These are phyloP conservation scores for Etheostoma perlongum DNA, from an alignment of 2,797 vertebrate genomes.

Conservation along the genomic window DNA sequence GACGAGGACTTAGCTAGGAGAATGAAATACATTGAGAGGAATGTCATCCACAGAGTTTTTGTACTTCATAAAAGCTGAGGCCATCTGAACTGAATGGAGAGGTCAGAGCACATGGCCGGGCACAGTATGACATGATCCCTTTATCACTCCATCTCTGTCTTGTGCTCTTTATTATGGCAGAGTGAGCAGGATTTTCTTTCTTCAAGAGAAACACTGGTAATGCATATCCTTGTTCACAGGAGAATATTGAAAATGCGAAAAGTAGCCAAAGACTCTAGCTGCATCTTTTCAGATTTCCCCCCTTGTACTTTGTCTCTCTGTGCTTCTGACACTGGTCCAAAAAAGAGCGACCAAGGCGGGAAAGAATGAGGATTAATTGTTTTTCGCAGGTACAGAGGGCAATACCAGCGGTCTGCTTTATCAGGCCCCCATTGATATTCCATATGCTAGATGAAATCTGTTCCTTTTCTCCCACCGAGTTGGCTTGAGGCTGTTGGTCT, in stretches of 20 bases:
- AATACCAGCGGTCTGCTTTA: slow-evolving; percentile 64
- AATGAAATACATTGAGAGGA: slow-evolving; percentile 46
- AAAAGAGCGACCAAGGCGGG: slow-evolving; percentile 47
- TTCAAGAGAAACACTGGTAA: slow-evolving; percentile 38
- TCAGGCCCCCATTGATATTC: slow-evolving; percentile 69
- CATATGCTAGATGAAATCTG: slow-evolving; percentile 82
- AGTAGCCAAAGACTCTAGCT: slow-evolving; percentile 39
- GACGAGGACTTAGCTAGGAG: slow-evolving; percentile 25
- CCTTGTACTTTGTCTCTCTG: slow-evolving; percentile 11
- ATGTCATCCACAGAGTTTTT: slow-evolving; percentile 48
- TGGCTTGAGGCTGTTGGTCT: slow-evolving; percentile 53
- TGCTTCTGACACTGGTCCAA: slow-evolving; percentile 52
- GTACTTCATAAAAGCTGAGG: slow-evolving; percentile 56
- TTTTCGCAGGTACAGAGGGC: slow-evolving; percentile 77
- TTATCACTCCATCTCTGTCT: slow-evolving; percentile 44
- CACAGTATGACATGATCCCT: slow-evolving; percentile 53
- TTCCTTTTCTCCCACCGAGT: slow-evolving; percentile 52
- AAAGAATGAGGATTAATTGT: slow-evolving; percentile 79
- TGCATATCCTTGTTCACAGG: slow-evolving; percentile 44
- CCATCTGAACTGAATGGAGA: slow-evolving; percentile 51
- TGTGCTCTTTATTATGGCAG: slow-evolving; percentile 51
- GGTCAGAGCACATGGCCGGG: slow-evolving; percentile 53
- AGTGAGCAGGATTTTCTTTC: slow-evolving; percentile 37
- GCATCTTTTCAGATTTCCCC: slow-evolving; percentile 38
- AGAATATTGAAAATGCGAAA: slow-evolving; percentile 43